Percentiles rank a stretch among this genome's conserved stretches.
These are phyloP conservation scores for Danaus melanippus DNA, from an alignment of 1,140 invertebrate species.

Conservation along the genomic window DNA sequence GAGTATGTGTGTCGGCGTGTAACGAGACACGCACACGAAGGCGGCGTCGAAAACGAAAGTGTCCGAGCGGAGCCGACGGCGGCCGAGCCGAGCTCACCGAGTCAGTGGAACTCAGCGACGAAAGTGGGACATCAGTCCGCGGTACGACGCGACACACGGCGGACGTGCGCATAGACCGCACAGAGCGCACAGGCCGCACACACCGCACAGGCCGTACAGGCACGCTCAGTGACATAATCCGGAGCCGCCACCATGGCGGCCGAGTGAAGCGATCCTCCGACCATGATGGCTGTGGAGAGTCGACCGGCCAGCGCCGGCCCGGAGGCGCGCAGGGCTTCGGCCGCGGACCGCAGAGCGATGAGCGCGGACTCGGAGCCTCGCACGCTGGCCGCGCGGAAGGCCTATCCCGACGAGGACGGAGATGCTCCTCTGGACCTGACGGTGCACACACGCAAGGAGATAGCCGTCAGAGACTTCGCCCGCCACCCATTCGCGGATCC, in stretches of 20 bases:
- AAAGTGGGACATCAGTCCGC: conserved; percentile 67
- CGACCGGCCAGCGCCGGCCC: conserved; percentile 54
- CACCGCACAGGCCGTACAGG: conserved; percentile 34
- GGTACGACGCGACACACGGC: conserved; percentile 53
- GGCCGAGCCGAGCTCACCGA: conserved; percentile 64
- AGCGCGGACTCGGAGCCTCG: conserved; percentile 52
- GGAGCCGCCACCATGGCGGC: conserved; percentile 53
- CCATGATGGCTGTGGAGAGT: conserved; percentile 61
- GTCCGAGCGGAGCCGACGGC: conserved; percentile 56
- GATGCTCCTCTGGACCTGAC: conserved; percentile 76
- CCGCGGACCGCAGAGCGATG: conserved; percentile 43
- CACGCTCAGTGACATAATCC: conserved; percentile 64
- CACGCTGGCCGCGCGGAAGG: conserved; percentile 65
- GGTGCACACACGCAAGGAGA: conserved; percentile 62
- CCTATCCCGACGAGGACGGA: conserved; percentile 66
- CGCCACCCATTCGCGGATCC: conserved; percentile 58
- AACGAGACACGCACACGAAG: conserved; percentile 31
- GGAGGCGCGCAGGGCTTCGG: conserved; percentile 36
- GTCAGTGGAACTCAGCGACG: conserved; percentile 69
- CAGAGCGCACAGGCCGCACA: conserved; percentile 34
- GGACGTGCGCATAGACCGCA: conserved; percentile 49
- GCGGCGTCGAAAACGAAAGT: conserved; percentile 66
- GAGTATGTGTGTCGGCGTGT: conserved; percentile 11
- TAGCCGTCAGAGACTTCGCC: conserved; percentile 65
- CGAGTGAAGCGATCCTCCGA: conserved; percentile 42